Base-by-base conservation (phyloP, 1,140 invertebrate genomes). In the Drosophila navojoa region DNA sequence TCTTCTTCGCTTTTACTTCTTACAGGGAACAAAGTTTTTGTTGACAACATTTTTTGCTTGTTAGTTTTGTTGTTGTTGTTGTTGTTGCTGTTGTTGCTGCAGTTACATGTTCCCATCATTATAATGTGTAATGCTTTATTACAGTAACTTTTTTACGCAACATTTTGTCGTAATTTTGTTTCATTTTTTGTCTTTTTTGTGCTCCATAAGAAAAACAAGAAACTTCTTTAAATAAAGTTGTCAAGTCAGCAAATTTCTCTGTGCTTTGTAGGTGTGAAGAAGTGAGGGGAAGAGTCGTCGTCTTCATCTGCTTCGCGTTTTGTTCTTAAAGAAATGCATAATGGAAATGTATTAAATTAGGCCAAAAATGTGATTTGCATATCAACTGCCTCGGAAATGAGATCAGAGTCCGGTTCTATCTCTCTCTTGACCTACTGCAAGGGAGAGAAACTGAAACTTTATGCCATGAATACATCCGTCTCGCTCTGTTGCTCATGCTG, bases 61-160 rank as follows among this genome's bases (percentile, higher is more conserved):
- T 77, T 77, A 77, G 71, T 73, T 73, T 68, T 50, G 42, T 59
- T 73, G 47, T 42, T 62, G 50, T 38, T 32, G 32, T 67, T 50
- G 40, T 59, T 72, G 47, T 42, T 61, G 49, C 32, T 70, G 44
- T 25, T 70, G 44, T 25, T 63, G 60, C 57, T 66, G 72, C 47
- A 71, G 67, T 71, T 66, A 78, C 72, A 78, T 78, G 72, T 55
- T 77, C 71, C 64, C 75, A 66, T 78, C 76, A 76, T 78, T 78
- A 78, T 71, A 78, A 78, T 71, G 58, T 78, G 73, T 71, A 76
- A 71, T 78, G 73, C 73, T 71, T 78, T 68, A 72, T 71, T 76
- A 67, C 68, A 16, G 40, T 60, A 71, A 63, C 66, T 75, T 75
- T 75, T 70, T 63, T 61, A 63, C 47, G 68, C 67, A 75, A 75